Base-by-base conservation (phyloP, 2,888 invertebrate genomes). In the Lithophane leautieri region DNA sequence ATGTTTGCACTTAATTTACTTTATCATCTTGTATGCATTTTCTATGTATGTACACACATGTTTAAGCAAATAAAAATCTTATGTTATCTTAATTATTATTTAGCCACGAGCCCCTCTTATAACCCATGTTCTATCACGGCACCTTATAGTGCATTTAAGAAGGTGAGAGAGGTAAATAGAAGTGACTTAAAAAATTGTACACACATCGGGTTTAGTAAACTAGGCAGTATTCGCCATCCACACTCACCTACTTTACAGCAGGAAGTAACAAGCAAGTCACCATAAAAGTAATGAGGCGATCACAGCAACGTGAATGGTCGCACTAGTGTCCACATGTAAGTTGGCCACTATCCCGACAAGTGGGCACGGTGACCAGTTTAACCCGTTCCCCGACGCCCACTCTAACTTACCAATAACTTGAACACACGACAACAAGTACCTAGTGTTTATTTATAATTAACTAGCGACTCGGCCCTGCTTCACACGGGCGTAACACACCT, bases 301-400 rank as follows among this genome's bases (percentile, higher is more conserved):
- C 70, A 60, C 56, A 40, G 28, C 0, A 52, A 42, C 22, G 52
- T 42, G 54, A 78, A 56, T 73, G 67, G 44, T 61, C 19, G 62
- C 61, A 58, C 44, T 82, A 78, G 12, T 66, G 69, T 66, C 56
- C 73, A 65, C 62, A 60, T 60, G 34, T 63, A 66, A 66, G 25
- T 72, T 62, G 42, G 60, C 52, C 34, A 47, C 70, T 71, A 77
- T 70, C 73, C 85, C 63, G 70, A 22, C 77, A 70, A 85, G 71
- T 73, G 70, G 71, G 76, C 60, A 56, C 60, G 28, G 70, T 42
- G 70, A 73, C 85, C 82, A 73, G 82, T 73, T 28, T 60, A 81
- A 83, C 82, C 70, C 65, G 82, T 83, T 83, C 25, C 44, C 52
- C 25, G 12, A 28, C 78, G 54, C 73, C 76, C 70, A 81, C 84